Conservation (phyloP, 2,888 invertebrate genomes). For the Drosophila kuntzei region DNA sequence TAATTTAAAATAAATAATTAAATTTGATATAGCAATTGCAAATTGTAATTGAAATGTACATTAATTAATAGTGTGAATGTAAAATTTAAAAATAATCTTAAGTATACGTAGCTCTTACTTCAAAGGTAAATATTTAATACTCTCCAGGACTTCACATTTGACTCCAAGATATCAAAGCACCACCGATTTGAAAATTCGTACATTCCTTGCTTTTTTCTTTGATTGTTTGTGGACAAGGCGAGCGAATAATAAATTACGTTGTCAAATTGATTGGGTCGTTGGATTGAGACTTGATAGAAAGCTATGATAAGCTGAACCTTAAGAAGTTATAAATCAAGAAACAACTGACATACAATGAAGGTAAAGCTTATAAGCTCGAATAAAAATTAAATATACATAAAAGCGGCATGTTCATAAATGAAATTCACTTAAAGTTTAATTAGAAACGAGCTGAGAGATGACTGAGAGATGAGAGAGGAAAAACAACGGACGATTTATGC, state of each 20-base stretch:
- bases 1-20: not conserved
- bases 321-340: conserved; percentile 61
- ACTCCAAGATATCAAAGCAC: not conserved
- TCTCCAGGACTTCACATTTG: too few species aligned
- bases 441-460: conserved; percentile 29
- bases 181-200: rapidly evolving
- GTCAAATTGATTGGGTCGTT: conserved; percentile 63
- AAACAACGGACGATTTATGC: conserved; percentile 48
- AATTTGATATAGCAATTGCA: too few species aligned
- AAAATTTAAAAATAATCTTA: not conserved
- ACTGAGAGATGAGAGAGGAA: conserved; percentile 2
- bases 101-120: too few species aligned
- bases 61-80: not conserved
- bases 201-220: not conserved
- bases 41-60: too few species aligned
- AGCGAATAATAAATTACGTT: conserved; percentile 55
- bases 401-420: conserved; percentile 34
- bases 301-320: conserved; percentile 59
- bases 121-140: too few species aligned
- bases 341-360: conserved; percentile 10
- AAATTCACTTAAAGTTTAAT: conserved; percentile 61
- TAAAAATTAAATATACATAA: conserved; percentile 43
- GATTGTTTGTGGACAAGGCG: conserved; percentile 11
- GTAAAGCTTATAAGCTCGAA: conserved; percentile 6
- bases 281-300: conserved; percentile 42